Evolutionary conservation across 2,888 invertebrate genomes (phyloP).

Genomic region (Allacma fusca): DNA sequence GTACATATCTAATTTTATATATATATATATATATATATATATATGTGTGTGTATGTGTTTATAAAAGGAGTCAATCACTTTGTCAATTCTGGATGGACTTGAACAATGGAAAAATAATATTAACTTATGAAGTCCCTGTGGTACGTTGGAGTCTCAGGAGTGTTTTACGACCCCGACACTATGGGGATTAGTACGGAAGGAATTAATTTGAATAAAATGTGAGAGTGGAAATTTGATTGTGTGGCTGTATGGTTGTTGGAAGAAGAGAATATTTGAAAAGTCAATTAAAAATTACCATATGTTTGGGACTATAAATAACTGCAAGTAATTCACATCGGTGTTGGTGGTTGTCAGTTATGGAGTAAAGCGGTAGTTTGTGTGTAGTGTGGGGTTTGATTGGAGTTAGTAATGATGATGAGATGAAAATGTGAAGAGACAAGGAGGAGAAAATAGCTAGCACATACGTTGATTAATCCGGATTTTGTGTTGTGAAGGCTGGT

Average conservation of each 20-base stretch:
- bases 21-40: no score
- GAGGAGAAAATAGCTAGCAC: slow-evolving; percentile 1
- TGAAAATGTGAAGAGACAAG: slow-evolving; percentile 20
- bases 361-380: not conserved
- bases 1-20: no score
- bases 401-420: slow-evolving; percentile 40
- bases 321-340: not conserved
- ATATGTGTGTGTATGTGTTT: no score
- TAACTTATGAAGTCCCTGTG: no score
- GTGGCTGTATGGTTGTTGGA: not conserved
- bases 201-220: not conserved
- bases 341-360: slow-evolving; percentile 4
- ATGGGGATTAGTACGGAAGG: not conserved
- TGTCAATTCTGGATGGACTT: no score
- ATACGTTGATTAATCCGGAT: slow-evolving; percentile 40
- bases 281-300: slow-evolving; percentile 16
- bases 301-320: not conserved
- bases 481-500: slow-evolving; percentile 26
- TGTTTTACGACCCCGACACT: no score
- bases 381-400: not conserved
- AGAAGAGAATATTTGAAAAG: not conserved
- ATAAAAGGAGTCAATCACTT: no score
- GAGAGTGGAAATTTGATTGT: not conserved
- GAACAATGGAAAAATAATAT: no score
- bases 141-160: no score